These are phyloP conservation scores for Eledone cirrhosa DNA, from an alignment of 2,888 invertebrate genomes.

Conservation along the genomic window DNA sequence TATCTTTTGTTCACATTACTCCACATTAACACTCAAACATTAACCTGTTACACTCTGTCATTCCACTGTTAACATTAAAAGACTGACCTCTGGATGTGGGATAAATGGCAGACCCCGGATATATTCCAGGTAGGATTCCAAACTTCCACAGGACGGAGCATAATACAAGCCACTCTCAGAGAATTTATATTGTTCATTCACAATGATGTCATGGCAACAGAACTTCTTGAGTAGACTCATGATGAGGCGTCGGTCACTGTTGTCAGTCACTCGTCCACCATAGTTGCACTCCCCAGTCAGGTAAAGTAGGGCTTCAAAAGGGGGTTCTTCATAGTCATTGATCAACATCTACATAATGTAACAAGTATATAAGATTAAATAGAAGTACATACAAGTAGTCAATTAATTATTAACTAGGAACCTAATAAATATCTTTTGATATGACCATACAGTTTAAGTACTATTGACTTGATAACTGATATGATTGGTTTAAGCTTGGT, in stretches of 20 bases:
- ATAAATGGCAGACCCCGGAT: slow-evolving; percentile 62
- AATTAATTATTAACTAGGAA: too few relatives aligned
- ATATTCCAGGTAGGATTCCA: slow-evolving; percentile 62
- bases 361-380: not conserved
- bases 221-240: slow-evolving; percentile 61
- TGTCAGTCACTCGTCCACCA: slow-evolving; percentile 66
- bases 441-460: too few relatives aligned
- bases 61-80: too few relatives aligned
- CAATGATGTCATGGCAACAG: slow-evolving; percentile 57
- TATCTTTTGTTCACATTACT: too few relatives aligned
- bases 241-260: slow-evolving; percentile 63
- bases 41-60: too few relatives aligned
- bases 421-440: too few relatives aligned
- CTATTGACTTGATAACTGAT: too few relatives aligned
- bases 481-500: too few relatives aligned
- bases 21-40: too few relatives aligned
- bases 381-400: too few relatives aligned
- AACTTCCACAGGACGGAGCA: slow-evolving; percentile 58
- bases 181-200: slow-evolving; percentile 56
- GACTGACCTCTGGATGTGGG: slow-evolving; percentile 63
- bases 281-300: slow-evolving; percentile 67
- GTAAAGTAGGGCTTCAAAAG: slow-evolving; percentile 64
- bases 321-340: slow-evolving; percentile 65
- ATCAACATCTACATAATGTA: slow-evolving; percentile 65
- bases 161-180: slow-evolving; percentile 61